Evolutionary conservation across 2,797 vertebrate genomes (phyloP), one percentile per base, ranked within the genome.

Genomic region (Sebastes umbrosus): DNA sequence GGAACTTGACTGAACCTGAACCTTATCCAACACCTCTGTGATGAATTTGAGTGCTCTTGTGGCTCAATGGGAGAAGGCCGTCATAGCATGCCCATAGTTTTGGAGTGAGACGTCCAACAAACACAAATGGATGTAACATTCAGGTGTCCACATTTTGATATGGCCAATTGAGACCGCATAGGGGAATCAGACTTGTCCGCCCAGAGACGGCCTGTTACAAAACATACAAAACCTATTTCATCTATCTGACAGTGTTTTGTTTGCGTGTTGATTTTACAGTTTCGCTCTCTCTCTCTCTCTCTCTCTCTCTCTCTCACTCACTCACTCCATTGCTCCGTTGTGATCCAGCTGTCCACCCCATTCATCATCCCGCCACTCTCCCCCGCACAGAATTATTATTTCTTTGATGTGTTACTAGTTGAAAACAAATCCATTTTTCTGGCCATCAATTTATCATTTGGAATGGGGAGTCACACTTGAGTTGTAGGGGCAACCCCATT

Each of bases 361-460:
- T 96, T 94, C 95, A 96, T 96, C 95, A 96, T 94, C 84, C 92
- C 90, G 85, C 92, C 93, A 93, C 92, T 93, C 93, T 93, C 90
- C 91, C 88, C 91, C 87, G 72, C 90, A 91, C 93, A 94, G 93
- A 96, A 96, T 96, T 95, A 95, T 96, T 96, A 94, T 96, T 95
- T 95, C 95, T 95, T 95, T 95, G 94, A 96, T 95, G 94, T 95
- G 95, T 95, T 95, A 95, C 94, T 93, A 94, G 95, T 95, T 94
- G 93, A 95, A 96, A 96, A 96, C 95, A 96, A 96, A 96, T 96
- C 95, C 92, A 96, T 96, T 96, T 96, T 88, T 93, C 93, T 94
- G 94, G 93, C 94, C 93, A 87, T 95, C 95, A 94, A 95, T 96
- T 96, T 94, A 96, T 96, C 95, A 96, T 95, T 93, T 93, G 85